phyloP scores from a whole-genome alignment of 2,113 vertebrate genomes.

The Cricetomys ansorgei region DNA sequence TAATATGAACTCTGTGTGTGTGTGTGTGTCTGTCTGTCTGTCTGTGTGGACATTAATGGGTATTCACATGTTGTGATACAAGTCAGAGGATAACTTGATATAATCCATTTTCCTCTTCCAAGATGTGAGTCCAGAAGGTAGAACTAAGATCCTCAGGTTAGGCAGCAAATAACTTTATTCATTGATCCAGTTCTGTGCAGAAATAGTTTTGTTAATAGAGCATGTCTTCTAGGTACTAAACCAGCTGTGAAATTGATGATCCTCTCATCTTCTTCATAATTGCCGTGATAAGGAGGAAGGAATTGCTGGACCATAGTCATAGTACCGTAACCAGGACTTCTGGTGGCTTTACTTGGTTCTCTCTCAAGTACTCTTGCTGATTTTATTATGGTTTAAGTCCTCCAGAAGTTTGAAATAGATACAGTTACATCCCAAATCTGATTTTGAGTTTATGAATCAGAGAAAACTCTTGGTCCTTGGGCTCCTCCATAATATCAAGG shows the following conservation, averaged over 20 bases:
- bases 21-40: background rate
- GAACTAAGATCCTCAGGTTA: background rate
- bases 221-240: background rate
- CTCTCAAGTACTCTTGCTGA: background rate
- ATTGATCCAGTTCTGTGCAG: background rate
- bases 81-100: background rate
- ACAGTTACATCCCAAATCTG: background rate
- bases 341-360: background rate
- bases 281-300: background rate
- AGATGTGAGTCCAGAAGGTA: background rate
- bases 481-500: background rate
- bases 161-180: background rate
- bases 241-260: rapidly evolving
- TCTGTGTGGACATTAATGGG: background rate
- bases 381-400: background rate
- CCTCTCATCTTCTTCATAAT: background rate
- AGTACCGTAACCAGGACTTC: background rate
- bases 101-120: background rate
- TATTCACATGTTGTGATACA: background rate
- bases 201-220: background rate
- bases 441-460: background rate
- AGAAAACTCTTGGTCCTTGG: background rate
- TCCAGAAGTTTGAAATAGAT: background rate
- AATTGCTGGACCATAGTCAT: background rate
- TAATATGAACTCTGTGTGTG: background rate